Evolutionary conservation across 2,797 vertebrate genomes (phyloP).

Genomic region (Spondyliosoma cantharus): DNA sequence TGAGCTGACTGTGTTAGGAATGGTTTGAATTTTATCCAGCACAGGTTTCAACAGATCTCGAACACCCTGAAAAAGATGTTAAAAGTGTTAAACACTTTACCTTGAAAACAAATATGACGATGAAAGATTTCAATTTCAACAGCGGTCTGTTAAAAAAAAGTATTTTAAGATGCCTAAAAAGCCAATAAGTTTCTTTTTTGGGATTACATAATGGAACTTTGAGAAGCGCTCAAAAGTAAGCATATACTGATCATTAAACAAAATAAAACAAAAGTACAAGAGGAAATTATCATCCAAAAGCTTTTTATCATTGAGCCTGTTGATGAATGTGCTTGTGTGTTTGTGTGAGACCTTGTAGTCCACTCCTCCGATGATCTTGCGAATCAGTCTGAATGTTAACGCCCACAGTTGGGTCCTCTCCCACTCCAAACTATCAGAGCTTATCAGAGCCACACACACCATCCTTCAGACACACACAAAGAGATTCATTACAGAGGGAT

Average conservation of each 20-base stretch:
- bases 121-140: background rate
- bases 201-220: background rate
- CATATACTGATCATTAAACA: too few relatives aligned
- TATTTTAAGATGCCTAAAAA: background rate
- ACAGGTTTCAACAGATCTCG: slow-evolving; percentile 94
- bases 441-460: slow-evolving; percentile 95
- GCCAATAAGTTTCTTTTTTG: too few relatives aligned
- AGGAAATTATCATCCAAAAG: too few relatives aligned
- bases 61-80: slow-evolving; percentile 88
- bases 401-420: slow-evolving; percentile 98
- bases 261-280: too few relatives aligned
- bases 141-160: background rate
- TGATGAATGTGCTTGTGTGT: slow-evolving; percentile 3
- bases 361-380: slow-evolving; percentile 98
- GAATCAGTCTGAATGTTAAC: slow-evolving; percentile 94
- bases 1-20: slow-evolving; percentile 96
- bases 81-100: slow-evolving; percentile 16
- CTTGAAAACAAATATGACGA: background rate
- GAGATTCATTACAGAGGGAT: slow-evolving; percentile 4
- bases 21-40: slow-evolving; percentile 95
- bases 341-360: slow-evolving; percentile 93
- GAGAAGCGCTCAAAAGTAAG: too few relatives aligned
- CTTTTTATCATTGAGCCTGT: too few relatives aligned
- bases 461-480: slow-evolving; percentile 82
- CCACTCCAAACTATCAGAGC: slow-evolving; percentile 95